Percentiles rank a stretch among this genome's conserved stretches.
These are phyloP conservation scores for Scophthalmus maximus DNA, from an alignment of 2,113 vertebrate genomes.

Conservation along the genomic window DNA sequence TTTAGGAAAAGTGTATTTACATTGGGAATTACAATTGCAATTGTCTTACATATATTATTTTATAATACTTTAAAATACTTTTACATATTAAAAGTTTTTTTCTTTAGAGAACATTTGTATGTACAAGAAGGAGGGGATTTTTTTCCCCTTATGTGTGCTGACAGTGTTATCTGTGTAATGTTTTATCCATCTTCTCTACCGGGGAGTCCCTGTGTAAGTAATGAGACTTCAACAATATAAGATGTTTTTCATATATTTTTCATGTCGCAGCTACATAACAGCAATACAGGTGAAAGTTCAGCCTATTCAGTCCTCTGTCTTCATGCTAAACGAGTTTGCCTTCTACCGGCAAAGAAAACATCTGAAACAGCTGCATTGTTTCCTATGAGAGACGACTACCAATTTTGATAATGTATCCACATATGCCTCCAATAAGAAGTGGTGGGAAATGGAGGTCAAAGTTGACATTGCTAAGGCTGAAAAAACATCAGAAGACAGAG, in stretches of 20 bases:
- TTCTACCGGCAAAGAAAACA: conserved; percentile 43
- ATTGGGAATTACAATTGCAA: background rate
- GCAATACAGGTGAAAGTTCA: conserved; percentile 40
- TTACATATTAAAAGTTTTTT: too few relatives aligned
- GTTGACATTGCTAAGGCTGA: conserved; percentile 66
- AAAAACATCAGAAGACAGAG: conserved; percentile 70
- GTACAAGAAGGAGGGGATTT: background rate
- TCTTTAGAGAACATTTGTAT: background rate
- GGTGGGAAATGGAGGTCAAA: conserved; percentile 67
- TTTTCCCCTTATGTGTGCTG: background rate
- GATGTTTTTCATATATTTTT: conserved; percentile 37
- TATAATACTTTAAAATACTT: too few relatives aligned
- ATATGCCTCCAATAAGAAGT: conserved; percentile 76
- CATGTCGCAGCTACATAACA: conserved; percentile 31
- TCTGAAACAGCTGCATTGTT: conserved; percentile 52
- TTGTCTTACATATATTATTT: too few relatives aligned
- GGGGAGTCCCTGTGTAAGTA: background rate
- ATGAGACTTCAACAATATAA: conserved; percentile 23
- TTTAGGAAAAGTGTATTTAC: background rate
- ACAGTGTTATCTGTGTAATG: background rate
- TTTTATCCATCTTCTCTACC: conserved; percentile 17
- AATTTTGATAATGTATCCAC: conserved; percentile 57
- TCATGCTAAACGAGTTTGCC: conserved; percentile 42
- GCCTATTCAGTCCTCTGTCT: conserved; percentile 48
- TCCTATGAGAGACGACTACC: conserved; percentile 49